Conservation (phyloP, 2,888 invertebrate genomes). For the Platypus cylindrus region DNA sequence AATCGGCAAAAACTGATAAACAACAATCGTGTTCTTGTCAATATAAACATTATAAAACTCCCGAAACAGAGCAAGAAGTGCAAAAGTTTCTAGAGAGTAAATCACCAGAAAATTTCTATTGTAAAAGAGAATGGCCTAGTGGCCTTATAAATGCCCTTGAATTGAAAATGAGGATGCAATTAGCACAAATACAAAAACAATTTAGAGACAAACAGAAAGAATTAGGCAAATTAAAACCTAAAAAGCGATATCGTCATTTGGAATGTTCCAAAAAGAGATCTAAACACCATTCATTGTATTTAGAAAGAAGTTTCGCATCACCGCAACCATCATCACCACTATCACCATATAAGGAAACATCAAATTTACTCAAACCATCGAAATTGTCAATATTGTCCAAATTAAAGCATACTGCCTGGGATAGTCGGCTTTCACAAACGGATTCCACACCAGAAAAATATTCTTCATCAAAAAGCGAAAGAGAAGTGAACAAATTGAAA, state of each 20-base stretch:
- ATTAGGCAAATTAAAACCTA: slow-evolving; percentile 56
- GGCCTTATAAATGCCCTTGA: slow-evolving; percentile 70
- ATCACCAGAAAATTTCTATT: slow-evolving; percentile 23
- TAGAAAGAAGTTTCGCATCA: slow-evolving; percentile 27
- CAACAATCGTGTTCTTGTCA: slow-evolving; percentile 23
- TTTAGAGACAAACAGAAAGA: slow-evolving; percentile 76
- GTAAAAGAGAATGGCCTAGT: slow-evolving; percentile 32
- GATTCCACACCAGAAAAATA: slow-evolving; percentile 18
- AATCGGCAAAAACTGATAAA: slow-evolving; percentile 12
- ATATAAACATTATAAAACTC: slow-evolving; percentile 29
- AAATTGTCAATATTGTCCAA: slow-evolving; percentile 27
- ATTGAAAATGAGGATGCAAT: slow-evolving; percentile 64
- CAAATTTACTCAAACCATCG: slow-evolving; percentile 33
- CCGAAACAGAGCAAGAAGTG: slow-evolving; percentile 35
- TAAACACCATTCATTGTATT: slow-evolving; percentile 34
- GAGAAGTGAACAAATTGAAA: slow-evolving; percentile 71
- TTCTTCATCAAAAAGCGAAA: slow-evolving; percentile 55
- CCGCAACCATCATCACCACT: slow-evolving; percentile 28
- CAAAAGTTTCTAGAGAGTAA: slow-evolving; percentile 31
- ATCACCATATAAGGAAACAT: slow-evolving; percentile 19
- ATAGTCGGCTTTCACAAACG: slow-evolving; percentile 17
- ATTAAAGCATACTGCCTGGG: slow-evolving; percentile 17
- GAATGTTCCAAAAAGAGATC: slow-evolving; percentile 36
- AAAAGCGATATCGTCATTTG: slow-evolving; percentile 29
- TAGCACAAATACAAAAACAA: slow-evolving; percentile 70